phyloP scores from a whole-genome alignment of 2,113 vertebrate species.

The Corythoichthys intestinalis region DNA sequence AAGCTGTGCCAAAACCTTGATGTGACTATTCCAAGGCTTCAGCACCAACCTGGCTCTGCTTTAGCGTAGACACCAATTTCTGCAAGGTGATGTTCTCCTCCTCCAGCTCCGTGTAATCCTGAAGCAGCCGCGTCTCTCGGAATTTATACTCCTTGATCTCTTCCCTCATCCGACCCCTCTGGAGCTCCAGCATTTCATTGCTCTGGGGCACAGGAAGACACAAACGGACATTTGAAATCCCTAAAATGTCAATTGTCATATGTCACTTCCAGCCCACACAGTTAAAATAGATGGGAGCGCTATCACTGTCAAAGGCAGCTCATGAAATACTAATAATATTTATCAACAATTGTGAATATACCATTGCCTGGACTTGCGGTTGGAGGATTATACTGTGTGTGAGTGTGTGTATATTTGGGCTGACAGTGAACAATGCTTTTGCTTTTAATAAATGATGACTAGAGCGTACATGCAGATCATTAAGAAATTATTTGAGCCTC shows the following conservation, averaged over 20 bases:
- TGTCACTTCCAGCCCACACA: neutral
- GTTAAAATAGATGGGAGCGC: too few species aligned
- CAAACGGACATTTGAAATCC: neutral
- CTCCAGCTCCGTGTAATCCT: conserved; percentile 96
- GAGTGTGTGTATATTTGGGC: neutral
- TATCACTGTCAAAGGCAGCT: too few species aligned
- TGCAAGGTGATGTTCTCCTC: conserved; percentile 97
- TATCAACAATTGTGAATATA: neutral
- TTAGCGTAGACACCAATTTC: conserved; percentile 92
- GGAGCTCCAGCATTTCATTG: conserved; percentile 88
- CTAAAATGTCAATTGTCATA: neutral
- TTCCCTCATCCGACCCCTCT: conserved; percentile 90
- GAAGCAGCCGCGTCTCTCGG: conserved; percentile 87
- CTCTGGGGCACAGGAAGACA: conserved; percentile 65
- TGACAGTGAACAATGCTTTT: conserved; percentile 4
- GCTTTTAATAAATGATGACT: conserved; percentile 2
- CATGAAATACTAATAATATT: too few species aligned
- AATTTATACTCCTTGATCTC: conserved; percentile 97
- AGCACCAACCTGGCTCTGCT: conserved; percentile 87
- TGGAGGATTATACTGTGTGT: neutral
- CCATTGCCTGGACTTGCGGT: neutral
- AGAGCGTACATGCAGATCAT: conserved; percentile 24
- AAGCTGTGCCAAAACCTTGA: neutral
- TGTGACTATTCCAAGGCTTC: neutral
- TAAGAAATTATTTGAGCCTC: conserved; percentile 34